phyloP scores from a whole-genome alignment of 2,888 invertebrate genomes.

The Entomobrya proxima region DNA sequence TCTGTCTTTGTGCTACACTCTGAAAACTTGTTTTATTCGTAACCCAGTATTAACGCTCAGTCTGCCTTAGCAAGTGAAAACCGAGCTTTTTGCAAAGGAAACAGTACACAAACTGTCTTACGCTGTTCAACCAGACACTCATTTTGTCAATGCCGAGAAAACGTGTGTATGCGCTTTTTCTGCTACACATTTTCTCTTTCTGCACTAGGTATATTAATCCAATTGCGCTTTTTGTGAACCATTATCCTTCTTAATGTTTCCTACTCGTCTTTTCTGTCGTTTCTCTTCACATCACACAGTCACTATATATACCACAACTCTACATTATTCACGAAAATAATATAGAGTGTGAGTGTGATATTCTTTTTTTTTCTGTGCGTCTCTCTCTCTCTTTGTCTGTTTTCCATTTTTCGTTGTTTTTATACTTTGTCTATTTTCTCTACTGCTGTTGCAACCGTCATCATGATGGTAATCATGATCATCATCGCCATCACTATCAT shows the following conservation, averaged over 20 bases:
- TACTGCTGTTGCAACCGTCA: background rate
- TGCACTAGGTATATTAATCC: conserved; percentile 10
- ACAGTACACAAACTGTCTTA: background rate
- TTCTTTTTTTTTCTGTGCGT: background rate
- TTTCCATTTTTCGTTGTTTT: background rate
- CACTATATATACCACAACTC: too few species aligned
- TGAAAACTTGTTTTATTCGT: too few species aligned
- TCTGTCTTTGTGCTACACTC: too few species aligned
- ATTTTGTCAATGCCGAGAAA: background rate
- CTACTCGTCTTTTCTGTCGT: background rate
- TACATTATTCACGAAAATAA: conserved; percentile 20
- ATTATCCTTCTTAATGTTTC: conserved; percentile 14
- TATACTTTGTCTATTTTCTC: background rate
- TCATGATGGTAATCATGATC: too few species aligned
- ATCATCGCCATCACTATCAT: background rate
- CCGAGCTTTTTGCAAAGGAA: background rate
- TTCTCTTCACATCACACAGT: conserved; percentile 7
- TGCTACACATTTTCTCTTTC: background rate
- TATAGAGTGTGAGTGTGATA: too few species aligned
- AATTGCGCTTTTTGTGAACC: conserved; percentile 29
- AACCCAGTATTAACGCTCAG: background rate
- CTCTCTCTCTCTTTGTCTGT: background rate
- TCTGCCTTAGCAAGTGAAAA: background rate
- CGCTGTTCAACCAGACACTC: background rate
- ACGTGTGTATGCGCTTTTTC: background rate